Percentiles rank a stretch among this genome's conserved stretches.
Conservation (phyloP, 2,113 vertebrate species). For the Aplodontia rufa region DNA sequence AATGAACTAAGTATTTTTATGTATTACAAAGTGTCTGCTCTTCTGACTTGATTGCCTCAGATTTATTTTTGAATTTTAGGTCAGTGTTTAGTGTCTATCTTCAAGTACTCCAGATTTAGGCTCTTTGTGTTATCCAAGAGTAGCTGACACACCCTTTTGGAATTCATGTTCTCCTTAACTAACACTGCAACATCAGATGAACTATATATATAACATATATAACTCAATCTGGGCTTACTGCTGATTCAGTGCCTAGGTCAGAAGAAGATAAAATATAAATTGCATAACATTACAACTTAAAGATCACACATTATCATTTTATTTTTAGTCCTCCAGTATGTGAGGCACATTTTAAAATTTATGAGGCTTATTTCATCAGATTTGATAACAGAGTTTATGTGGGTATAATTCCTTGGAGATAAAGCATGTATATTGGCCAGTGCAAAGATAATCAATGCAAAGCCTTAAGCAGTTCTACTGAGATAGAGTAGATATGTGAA, state of each 20-base stretch:
- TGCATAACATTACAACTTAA: background rate
- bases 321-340: background rate
- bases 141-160: background rate
- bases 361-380: background rate
- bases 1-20: background rate
- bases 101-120: background rate
- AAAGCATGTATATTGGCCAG: rapidly evolving
- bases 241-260: background rate
- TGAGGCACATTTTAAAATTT: background rate
- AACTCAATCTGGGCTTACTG: background rate
- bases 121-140: background rate
- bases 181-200: background rate
- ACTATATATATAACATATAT: no score
- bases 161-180: background rate
- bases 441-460: background rate
- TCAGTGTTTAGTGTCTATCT: background rate
- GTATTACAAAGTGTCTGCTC: background rate
- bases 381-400: rapidly evolving
- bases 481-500: background rate
- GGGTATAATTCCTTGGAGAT: background rate
- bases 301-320: background rate
- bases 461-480: no score
- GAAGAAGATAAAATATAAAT: background rate
- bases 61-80: background rate
- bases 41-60: background rate